Evolutionary conservation across 1,140 invertebrate species (phyloP), one percentile per base, ranked within the genome.

Genomic region (Limonius californicus): DNA sequence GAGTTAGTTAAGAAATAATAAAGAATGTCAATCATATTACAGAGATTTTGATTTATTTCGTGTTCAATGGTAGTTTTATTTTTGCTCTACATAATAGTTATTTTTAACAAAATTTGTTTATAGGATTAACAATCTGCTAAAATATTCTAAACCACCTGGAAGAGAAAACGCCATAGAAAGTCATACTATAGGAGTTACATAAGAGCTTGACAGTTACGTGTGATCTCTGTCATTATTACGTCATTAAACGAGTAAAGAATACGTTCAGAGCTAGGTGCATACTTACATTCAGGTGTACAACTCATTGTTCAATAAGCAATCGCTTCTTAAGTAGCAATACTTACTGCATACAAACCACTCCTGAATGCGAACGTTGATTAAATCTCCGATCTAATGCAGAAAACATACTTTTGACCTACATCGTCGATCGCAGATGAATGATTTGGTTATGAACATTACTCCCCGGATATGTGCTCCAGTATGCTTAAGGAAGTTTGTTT

Each of bases 241-340:
- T 18, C n/a, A 45, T 45, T 15, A 45, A 45, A 45, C 42, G 42
- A 6, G 42, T 45, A 45, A 45, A 45, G 42, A 45, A 45, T 45
- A 45, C 16, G 16, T 4, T 45, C 16, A 45, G 6, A 4, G 42
- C n/a, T 45, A 45, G n/a, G 6, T 45, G 16, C 14, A n/a, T 45
- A 45, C 42, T n/a, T 27, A 27, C 23, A 27, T 27, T 27, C 42
- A n/a, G n/a, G 42, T 45, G 16, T 12, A 45, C 42, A 45, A 18
- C 42, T 45, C 42, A 45, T 45, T 45, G 42, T 45, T 45, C 42
- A 18, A 45, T 45, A 15, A 12, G 4, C 4, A 45, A 4, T 18
- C 12, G 42, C 42, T 45, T 45, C 16, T 18, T 18, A 45, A 15
- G 42, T 45, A 6, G 16, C 16, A 45, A 45, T 45, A 12, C 14